A percentile compares a stretch with the other conserved stretches of the same genome.
Conservation (phyloP, 2,888 invertebrate species). For the Eupeodes latifasciatus region DNA sequence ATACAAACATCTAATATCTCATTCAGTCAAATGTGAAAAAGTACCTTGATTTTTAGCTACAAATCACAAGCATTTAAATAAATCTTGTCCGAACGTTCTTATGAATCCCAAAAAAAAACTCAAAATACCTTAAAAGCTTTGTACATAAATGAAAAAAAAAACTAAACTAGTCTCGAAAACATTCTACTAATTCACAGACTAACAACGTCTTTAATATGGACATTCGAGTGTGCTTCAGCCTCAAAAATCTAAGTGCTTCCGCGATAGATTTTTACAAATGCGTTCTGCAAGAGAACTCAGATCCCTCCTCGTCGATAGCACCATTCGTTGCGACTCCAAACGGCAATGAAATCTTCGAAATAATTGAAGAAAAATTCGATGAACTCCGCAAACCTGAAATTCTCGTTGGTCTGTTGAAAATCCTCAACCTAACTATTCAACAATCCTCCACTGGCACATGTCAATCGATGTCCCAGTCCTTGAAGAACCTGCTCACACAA, state of each 20-base stretch:
- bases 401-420: constrained; percentile 11
- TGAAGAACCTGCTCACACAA: constrained; percentile 15
- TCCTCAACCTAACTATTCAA: constrained; percentile 41
- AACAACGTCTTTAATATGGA: constrained; percentile 39
- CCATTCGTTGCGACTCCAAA: not conserved
- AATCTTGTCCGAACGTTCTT: no score
- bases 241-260: constrained; percentile 17
- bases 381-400: constrained; percentile 34
- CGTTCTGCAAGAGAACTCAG: constrained; percentile 18
- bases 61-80: no score
- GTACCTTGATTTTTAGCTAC: no score
- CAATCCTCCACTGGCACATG: not conserved
- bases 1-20: no score
- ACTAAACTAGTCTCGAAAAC: no score
- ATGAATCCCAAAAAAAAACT: no score
- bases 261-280: constrained; percentile 50
- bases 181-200: not conserved
- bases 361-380: constrained; percentile 45
- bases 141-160: no score
- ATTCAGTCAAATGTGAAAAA: no score
- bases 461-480: not conserved
- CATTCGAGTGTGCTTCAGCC: not conserved
- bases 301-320: not conserved
- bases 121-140: no score
- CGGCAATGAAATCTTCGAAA: constrained; percentile 32